Evolutionary conservation across 2,797 vertebrate species (phyloP), one percentile per base, ranked within the genome.

Genomic region (Premnoplex brunnescens): DNA sequence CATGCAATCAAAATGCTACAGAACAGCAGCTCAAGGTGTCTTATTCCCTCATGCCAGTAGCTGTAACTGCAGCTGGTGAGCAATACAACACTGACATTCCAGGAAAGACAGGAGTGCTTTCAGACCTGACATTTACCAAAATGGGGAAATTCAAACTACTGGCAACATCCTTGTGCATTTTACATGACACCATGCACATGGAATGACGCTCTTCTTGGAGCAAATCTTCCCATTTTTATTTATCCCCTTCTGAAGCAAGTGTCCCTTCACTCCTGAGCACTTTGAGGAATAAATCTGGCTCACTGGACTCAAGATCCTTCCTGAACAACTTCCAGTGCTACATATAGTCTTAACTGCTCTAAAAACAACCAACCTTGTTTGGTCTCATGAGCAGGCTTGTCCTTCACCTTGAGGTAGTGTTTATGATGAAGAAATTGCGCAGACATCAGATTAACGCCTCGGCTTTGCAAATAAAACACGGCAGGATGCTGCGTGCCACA

Each of bases 401-500:
- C 52, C 60, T 85, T 91, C 62, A 79, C 88, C 80, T 95, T 96
- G 94, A 97, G 95, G 96, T 97, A 97, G 96, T 58, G 56, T 72
- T 86, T 89, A 85, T 72, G 91, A 97, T 11, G 24, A 95, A 91
- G 63, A 95, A 76, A 89, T 92, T 74, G 78, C 20, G 17, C 16
- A 23, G 66, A 94, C 59, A 74, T 64, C 10, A 68, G 22, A 55
- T 27, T 36, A 75, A 85, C 19, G 7, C 46, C 37, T 55, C 15
- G 0, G 4, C 58, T 83, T 79, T 39, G 55, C 41, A 91, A 84
- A 78, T 4, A n/a, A 89, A 91, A 83, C 32, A 26, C 22, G 4
- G 13, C 30, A 32, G n/a, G 49, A 49, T 76, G 60, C 37, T 30
- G 30, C 1, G 15, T 83, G 64, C 75, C 85, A 84, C 62, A 67